Evolutionary conservation across 2,888 invertebrate genomes (phyloP), one percentile per base, ranked within the genome.

Genomic region (Philopedon plagiatum): DNA sequence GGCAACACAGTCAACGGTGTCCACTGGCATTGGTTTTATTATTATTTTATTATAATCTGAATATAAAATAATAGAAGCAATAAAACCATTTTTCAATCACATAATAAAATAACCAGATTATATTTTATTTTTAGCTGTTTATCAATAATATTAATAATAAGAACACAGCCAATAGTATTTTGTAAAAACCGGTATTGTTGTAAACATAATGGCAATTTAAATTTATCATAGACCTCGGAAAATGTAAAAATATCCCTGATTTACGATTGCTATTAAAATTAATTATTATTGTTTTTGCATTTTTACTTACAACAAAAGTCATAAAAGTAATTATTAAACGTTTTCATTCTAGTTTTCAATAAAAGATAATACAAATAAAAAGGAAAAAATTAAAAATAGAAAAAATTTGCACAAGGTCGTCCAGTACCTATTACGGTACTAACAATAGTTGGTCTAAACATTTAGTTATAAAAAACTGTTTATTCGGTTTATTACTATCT

Each of bases 241-340:
- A 26, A 49, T 49, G 46, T 7, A 54, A 29, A 54, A 54, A 29
- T 54, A 13, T 15, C 51, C 18, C 5, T 29, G 29, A 54, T 54
- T 54, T 54, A 54, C 29, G 51, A 54, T 54, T 15, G 51, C 51
- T 15, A 32, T 54, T 54, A 54, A 54, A 54, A 54, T 54, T 54
- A 54, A 15, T 54, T 11, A 46, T 21, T 29, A 54, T 54, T 54
- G 32, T 29, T 29, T 54, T 54, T 23, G 29, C 51, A 54, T 54
- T 54, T 54, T 54, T 29, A 54, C 29, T 5, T 15, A 54, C 15
- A 54, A 29, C 29, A 29, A 54, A 54, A 3, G 51, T 29, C 29
- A 29, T 54, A 54, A 29, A 54, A 15, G 51, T 29, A 32, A 29
- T 54, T 54, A 26, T 29, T 15, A 9, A 54, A 29, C 15, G 9